Base-by-base conservation (phyloP, 1,140 invertebrate genomes). In the Drosophila miranda region DNA sequence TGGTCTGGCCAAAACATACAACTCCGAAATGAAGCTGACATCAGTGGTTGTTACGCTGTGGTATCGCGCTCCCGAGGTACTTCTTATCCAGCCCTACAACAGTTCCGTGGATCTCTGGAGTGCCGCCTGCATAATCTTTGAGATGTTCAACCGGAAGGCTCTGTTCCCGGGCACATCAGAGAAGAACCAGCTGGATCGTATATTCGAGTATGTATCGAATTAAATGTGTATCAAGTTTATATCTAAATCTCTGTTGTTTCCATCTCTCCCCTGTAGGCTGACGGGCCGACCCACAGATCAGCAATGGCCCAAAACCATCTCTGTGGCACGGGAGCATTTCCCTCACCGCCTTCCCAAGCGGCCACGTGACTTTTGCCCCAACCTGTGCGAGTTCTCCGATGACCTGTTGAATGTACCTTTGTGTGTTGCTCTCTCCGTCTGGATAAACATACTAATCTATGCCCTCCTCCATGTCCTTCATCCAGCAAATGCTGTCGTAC, bases 101-200 rank as follows among this genome's bases (percentile, higher is more conserved):
- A 97, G 97, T 11, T 94, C 97, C 1, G 96, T 99, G 46, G 98
- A 99, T 91, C 94, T 99, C 52, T 99, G 98, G 98, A 98, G 98
- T 34, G 94, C 96, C 54, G 98, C 96, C 9, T 99, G 98, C 89
- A 99, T 99, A 56, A 94, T 99, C 74, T 97, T 96, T 2, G 98
- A 99, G 92, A 92, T 99, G 62, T 95, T 95, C 86, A 93, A 93
- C 26, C 90, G 95, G 14, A 91, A 93, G 59, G 95, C 97, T 1
- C 82, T 99, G 6, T 97, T 98, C 90, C 94, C 94, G 43, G 97
- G 97, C 2, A 93, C 93, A 7, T 97, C 96, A 0, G 97, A 99
- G 89, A 94, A 94, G 30, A 96, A 98, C 89, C 97, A 98, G 91
- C 91, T 98, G 23, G 95, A 95, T 80, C 94, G 94, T 90, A 98